Percentiles rank a stretch among this genome's conserved stretches.
These are phyloP conservation scores for Taenioides sp. DNA, from an alignment of 2,797 vertebrate species.

Conservation along the genomic window DNA sequence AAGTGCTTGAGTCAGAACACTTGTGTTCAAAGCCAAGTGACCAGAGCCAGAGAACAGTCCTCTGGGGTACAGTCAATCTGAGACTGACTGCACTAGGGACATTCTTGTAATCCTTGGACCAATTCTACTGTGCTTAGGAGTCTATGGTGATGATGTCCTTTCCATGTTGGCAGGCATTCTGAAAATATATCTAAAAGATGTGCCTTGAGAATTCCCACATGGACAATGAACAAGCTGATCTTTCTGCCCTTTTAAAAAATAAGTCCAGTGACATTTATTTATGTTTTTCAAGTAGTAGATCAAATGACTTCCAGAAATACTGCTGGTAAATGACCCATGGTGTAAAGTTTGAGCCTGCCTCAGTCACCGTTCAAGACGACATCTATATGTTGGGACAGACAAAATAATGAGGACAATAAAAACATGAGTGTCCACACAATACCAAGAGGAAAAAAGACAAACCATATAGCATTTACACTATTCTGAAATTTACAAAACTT, in stretches of 20 bases:
- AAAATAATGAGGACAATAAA: not conserved
- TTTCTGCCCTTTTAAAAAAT: conserved; percentile 59
- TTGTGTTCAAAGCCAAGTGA: conserved; percentile 77
- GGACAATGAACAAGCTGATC: conserved; percentile 58
- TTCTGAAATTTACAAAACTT: not conserved
- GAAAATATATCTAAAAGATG: conserved; percentile 70
- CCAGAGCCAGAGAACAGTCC: conserved; percentile 77
- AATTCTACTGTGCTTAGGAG: conserved; percentile 68
- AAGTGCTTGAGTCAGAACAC: conserved; percentile 73
- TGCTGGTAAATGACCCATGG: conserved; percentile 43
- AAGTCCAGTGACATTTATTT: conserved; percentile 55
- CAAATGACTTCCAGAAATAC: conserved; percentile 56
- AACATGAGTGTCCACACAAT: not conserved
- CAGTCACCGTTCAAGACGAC: not conserved
- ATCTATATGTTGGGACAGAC: not conserved
- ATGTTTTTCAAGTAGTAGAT: conserved; percentile 53
- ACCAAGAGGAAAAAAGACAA: not conserved
- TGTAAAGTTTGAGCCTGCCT: conserved; percentile 28
- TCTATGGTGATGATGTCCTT: conserved; percentile 71
- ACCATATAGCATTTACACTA: not conserved
- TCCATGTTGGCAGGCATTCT: conserved; percentile 66
- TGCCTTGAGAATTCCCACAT: conserved; percentile 64
- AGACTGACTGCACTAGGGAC: conserved; percentile 68
- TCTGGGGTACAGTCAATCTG: conserved; percentile 77
- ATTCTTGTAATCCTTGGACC: conserved; percentile 66